Evolutionary conservation across 2,888 invertebrate species (phyloP).

Genomic region (Oxycera nigricornis): DNA sequence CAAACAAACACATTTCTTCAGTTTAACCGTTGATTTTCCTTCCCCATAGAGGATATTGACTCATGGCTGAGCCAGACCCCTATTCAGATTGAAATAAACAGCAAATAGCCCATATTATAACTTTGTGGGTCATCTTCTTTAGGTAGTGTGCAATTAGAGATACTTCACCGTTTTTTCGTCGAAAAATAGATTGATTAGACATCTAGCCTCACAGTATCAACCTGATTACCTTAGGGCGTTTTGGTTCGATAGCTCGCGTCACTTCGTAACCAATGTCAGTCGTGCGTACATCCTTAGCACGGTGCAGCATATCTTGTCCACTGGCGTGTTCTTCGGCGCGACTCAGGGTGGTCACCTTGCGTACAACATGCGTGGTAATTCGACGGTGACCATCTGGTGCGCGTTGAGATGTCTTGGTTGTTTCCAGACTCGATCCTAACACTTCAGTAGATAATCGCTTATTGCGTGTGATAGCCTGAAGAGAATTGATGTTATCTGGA

Average conservation of each 20-base stretch:
- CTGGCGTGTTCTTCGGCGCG: slow-evolving; percentile 82
- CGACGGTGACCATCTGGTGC: slow-evolving; percentile 80
- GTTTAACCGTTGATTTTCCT: no score
- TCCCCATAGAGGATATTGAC: no score
- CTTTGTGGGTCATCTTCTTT: no score
- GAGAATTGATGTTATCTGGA: slow-evolving; percentile 57
- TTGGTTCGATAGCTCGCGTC: slow-evolving; percentile 68
- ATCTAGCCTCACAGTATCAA: no score
- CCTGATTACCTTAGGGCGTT: slow-evolving; percentile 82
- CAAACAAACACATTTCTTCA: no score
- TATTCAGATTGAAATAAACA: no score
- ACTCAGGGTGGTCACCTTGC: slow-evolving; percentile 87
- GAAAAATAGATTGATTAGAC: no score
- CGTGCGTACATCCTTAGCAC: slow-evolving; percentile 66
- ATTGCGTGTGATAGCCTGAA: slow-evolving; percentile 82
- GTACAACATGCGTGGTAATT: slow-evolving; percentile 84
- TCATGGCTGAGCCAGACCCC: no score
- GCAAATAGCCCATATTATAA: no score
- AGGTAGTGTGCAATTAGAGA: no score
- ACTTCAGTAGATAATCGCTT: slow-evolving; percentile 84
- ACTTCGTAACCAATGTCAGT: slow-evolving; percentile 64
- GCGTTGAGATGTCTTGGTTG: slow-evolving; percentile 81
- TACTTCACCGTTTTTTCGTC: no score
- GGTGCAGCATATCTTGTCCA: slow-evolving; percentile 69
- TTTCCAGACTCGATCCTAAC: slow-evolving; percentile 82